Conservation (phyloP, 2,888 invertebrate genomes). For the Drosophila barbarae region DNA sequence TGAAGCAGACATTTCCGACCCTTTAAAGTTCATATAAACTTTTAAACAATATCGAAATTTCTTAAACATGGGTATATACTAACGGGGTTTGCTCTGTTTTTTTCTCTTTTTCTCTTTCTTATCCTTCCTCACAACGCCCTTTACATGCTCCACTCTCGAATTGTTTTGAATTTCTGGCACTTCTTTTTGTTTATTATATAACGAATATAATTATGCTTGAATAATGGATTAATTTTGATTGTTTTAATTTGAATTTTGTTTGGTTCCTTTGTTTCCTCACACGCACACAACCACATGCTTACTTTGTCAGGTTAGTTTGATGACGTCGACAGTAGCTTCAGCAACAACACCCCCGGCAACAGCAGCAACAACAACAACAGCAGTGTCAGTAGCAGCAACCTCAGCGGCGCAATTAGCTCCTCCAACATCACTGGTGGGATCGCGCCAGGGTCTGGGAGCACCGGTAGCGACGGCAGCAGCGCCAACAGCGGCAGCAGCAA, state of each 20-base stretch:
- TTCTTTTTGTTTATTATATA: not conserved
- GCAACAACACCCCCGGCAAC: slow-evolving; percentile 59
- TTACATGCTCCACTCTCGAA: not conserved
- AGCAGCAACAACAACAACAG: slow-evolving; percentile 43
- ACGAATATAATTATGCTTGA: not conserved
- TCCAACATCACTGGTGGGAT: slow-evolving; percentile 34
- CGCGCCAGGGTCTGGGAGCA: slow-evolving; percentile 26
- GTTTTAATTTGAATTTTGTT: slow-evolving; percentile 61
- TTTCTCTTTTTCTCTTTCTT: slow-evolving; percentile 13
- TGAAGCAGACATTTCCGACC: too few relatives aligned
- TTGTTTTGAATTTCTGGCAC: not conserved
- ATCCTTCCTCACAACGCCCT: not conserved
- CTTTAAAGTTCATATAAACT: too few relatives aligned
- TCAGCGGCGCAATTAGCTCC: slow-evolving; percentile 34
- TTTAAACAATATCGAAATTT: not conserved
- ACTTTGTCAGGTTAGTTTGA: slow-evolving; percentile 79
- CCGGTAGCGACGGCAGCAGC: slow-evolving; percentile 37
- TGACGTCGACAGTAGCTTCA: slow-evolving; percentile 76
- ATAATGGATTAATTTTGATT: slow-evolving; percentile 48
- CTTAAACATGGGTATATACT: slow-evolving; percentile 40
- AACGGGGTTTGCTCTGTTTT: slow-evolving; percentile 46
- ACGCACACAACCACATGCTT: slow-evolving; percentile 65
- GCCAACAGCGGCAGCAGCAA: slow-evolving; percentile 28
- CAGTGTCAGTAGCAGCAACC: slow-evolving; percentile 33
- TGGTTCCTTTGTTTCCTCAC: slow-evolving; percentile 42